Evolutionary conservation across 2,797 vertebrate genomes (phyloP), one percentile per base, ranked within the genome.

Genomic region (Sitta carolinensis): DNA sequence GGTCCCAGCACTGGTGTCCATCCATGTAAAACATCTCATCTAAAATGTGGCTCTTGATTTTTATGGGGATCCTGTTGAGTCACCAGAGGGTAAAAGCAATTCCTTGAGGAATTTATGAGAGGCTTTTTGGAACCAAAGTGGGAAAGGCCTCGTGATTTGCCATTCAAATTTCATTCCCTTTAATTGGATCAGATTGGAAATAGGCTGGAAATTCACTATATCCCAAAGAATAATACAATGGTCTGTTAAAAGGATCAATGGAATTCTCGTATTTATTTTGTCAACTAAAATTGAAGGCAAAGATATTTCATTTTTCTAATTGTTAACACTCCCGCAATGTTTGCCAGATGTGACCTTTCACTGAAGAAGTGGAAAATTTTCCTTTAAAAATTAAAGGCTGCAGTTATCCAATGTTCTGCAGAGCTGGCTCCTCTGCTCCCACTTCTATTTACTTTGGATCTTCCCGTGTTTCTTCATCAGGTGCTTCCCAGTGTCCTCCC

Each of bases 331-430:
- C 88, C 16, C 8, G 9, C 88, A 79, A 76, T 82, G 87, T 62
- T 92, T 93, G 96, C 96, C 96, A 97, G 95, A 92, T 96, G 95
- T 88, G 75, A 90, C 90, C 83, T 95, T 92, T 90, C 78, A 85
- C 84, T 40, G 61, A 85, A 96, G 82, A 90, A 94, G 89, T 66
- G 94, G 93, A 95, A 94, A 93, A 87, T 67, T 95, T 87, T 80
- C 79, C 64, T 83, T 20, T 18, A 64, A 42, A 51, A 69, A 43
- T 76, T 62, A 63, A 77, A 92, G 86, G 34, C 89, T 90, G 90
- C 72, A 91, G 66, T 90, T 59, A 57, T 92, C 61, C 84, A 67
- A 45, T 5, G n/a, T 30, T 95, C 64, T 77, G 82, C 34, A n/a
- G 87, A 64, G 72, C 69, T 61, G 68, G 80, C 94, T 88, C 40